Conservation (phyloP, 2,113 vertebrate species). For the Pygoscelis adeliae region DNA sequence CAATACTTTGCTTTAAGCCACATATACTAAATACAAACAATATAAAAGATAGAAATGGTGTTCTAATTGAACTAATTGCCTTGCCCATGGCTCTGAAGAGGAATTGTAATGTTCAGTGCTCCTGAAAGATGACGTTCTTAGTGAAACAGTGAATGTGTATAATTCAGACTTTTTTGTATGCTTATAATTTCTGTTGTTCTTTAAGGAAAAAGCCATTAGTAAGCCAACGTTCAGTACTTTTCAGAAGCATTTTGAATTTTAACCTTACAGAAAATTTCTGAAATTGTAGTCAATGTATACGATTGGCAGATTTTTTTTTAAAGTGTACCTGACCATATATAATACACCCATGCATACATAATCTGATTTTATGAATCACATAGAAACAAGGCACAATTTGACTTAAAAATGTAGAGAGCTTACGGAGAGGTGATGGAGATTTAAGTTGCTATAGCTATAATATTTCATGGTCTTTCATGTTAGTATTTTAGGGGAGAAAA, state of each 20-base stretch:
- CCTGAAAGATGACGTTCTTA: not conserved
- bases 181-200: not conserved
- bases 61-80: conserved; percentile 66
- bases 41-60: conserved; percentile 47
- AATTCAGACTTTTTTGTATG: not conserved
- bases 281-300: not conserved
- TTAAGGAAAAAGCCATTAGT: not conserved
- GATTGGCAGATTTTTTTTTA: not conserved
- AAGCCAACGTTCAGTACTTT: not conserved
- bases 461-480: not conserved
- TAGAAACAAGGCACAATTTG: not conserved
- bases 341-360: not conserved
- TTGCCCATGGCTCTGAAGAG: conserved; percentile 55
- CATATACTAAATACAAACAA: conserved; percentile 64
- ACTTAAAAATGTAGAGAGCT: not conserved
- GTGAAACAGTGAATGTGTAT: conserved; percentile 15
- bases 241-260: not conserved
- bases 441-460: not conserved
- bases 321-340: not conserved
- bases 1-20: conserved; percentile 68
- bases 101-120: not conserved
- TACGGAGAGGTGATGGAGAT: not conserved
- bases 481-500: not conserved
- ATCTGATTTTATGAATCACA: not conserved
- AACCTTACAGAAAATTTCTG: not conserved